phyloP scores from a whole-genome alignment of 2,888 invertebrate species.

The Lumbricus terrestris region DNA sequence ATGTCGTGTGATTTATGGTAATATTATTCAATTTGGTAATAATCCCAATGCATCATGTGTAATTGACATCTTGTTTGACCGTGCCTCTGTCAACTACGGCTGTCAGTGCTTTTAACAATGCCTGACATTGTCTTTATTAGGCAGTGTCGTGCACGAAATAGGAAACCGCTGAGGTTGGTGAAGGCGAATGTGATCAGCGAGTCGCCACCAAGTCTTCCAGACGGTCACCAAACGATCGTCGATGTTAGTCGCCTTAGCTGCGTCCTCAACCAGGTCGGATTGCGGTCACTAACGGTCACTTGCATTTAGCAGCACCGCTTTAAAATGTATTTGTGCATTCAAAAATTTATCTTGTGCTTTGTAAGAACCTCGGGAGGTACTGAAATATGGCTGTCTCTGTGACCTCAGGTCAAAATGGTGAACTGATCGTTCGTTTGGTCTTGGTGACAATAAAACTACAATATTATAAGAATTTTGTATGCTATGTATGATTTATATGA shows the following conservation, averaged over 20 bases:
- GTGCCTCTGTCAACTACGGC: neutral
- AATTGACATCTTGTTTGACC: neutral
- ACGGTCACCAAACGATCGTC: neutral
- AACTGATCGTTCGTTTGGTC: no score
- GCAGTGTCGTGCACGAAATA: neutral
- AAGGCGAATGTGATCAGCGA: neutral
- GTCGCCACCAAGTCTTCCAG: neutral
- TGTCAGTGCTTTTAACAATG: neutral
- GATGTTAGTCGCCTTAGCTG: slow-evolving; percentile 10
- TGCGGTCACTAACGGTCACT: neutral
- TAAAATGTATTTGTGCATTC: neutral
- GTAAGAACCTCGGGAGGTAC: neutral
- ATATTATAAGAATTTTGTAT: no score
- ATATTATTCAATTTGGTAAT: neutral
- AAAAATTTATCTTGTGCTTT: neutral
- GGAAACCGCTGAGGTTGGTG: neutral
- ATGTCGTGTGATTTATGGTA: neutral
- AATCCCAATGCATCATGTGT: neutral
- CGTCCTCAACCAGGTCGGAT: neutral
- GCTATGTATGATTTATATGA: no score
- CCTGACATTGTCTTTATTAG: neutral
- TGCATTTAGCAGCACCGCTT: neutral
- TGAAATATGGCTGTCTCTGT: neutral
- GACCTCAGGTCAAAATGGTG: no score
- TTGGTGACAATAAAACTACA: no score